These are phyloP conservation scores for Chrysotoxum bicinctum DNA, from an alignment of 2,888 invertebrate species.

Conservation along the genomic window DNA sequence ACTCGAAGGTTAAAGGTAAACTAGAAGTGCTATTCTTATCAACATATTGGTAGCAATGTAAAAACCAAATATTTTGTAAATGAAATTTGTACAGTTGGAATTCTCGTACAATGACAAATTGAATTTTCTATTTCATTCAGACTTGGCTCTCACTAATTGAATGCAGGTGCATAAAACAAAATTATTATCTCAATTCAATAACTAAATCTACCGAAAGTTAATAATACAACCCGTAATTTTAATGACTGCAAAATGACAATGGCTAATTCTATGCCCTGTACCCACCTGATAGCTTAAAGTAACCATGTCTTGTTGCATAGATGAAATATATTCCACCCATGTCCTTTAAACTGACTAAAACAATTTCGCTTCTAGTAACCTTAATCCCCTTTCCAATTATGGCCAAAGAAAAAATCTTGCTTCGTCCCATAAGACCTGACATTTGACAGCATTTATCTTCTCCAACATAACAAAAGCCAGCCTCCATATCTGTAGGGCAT, in stretches of 20 bases:
- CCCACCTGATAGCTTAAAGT: not conserved
- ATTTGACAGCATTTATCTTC: slow-evolving; percentile 28
- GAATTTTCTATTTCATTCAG: too few relatives aligned
- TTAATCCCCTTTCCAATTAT: slow-evolving; percentile 45
- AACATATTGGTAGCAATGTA: too few relatives aligned
- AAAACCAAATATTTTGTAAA: too few relatives aligned
- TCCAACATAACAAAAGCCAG: slow-evolving; percentile 11
- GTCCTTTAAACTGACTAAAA: slow-evolving; percentile 9
- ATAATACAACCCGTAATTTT: not conserved
- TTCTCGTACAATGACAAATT: too few relatives aligned
- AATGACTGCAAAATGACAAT: not conserved
- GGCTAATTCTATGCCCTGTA: not conserved
- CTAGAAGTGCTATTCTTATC: too few relatives aligned
- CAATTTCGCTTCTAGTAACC: not conserved
- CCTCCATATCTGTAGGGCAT: not conserved
- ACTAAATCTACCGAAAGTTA: too few relatives aligned
- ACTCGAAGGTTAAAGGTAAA: too few relatives aligned
- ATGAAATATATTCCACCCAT: slow-evolving; percentile 5
- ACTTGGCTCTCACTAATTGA: too few relatives aligned
- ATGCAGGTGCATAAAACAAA: too few relatives aligned
- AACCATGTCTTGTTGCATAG: not conserved
- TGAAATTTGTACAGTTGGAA: too few relatives aligned
- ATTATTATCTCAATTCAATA: too few relatives aligned
- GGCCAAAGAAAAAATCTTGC: not conserved
- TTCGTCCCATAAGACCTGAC: slow-evolving; percentile 17